Conservation (phyloP, 2,797 vertebrate genomes). For the Neosalanx taihuensis region DNA sequence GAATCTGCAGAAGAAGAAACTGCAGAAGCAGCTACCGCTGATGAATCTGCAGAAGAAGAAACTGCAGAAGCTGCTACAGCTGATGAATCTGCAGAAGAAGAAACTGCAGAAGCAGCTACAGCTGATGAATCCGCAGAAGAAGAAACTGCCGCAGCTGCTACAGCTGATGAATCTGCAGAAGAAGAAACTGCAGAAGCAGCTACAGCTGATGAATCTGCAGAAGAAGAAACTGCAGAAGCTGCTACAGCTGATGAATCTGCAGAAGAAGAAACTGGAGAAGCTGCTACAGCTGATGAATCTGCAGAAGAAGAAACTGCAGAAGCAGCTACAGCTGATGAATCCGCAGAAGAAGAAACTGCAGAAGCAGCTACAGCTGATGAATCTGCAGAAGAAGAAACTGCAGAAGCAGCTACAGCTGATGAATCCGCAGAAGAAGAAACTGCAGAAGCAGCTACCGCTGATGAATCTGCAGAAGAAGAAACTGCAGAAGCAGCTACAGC, state of each 20-base stretch:
- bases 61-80: neutral
- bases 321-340: neutral
- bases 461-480: constrained; percentile 14
- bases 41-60: neutral
- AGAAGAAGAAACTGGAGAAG: neutral
- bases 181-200: neutral
- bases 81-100: neutral
- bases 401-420: neutral
- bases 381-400: neutral
- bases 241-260: neutral
- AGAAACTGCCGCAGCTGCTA: neutral
- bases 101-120: neutral
- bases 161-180: neutral
- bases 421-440: neutral
- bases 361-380: constrained; percentile 14
- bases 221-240: neutral
- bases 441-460: neutral
- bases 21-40: neutral
- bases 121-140: neutral
- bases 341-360: constrained; percentile 7
- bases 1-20: neutral
- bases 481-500: constrained; percentile 1
- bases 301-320: neutral
- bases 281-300: neutral
- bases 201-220: neutral